Base-by-base conservation (phyloP, 2,797 vertebrate species). In the Epinephelus malabaricus region DNA sequence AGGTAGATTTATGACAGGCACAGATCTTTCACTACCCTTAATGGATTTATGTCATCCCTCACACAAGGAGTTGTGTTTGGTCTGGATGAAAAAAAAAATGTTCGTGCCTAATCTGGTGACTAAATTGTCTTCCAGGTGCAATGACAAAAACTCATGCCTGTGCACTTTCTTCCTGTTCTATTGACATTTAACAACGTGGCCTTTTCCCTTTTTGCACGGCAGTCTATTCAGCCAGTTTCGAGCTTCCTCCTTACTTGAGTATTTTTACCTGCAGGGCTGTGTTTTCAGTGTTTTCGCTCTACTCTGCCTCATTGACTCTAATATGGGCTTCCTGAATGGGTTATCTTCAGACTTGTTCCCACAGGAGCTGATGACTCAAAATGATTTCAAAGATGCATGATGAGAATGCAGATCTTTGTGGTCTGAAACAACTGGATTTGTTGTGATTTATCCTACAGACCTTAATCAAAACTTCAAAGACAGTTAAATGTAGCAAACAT, bases 261-360 rank as follows among this genome's bases (percentile, higher is more conserved):
- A 79, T 68, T 86, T 90, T 88, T 89, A 92, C 90, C 93, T 94
- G 91, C 89, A 80, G 92, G 89, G 89, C 82, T 81, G 65, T 81
- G 87, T 92, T 93, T 94, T 93, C 86, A 75, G 55, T 86, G 82
- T 88, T 90, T 93, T 90, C 84, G 51, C 89, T 92, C 89, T 72
- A 75, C 84, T 92, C 86, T 94, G 93, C 93, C 89, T 94, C 94
- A 91, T 91, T 94, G 93, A 93, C 83, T 94, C 87, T 82, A 92
- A 93, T 94, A 93, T 92, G 90, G 93, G 90, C 92, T 95, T 94
- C 92, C 92, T 94, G 92, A 93, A 91, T 88, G 81, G 76, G 89
- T 90, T 92, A 93, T 92, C 92, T 90, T 79, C 89, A 89, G 91
- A 94, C 95, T 93, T 95, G 95, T 95, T 95, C 92, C 86, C 94